Evolutionary conservation across 2,113 vertebrate species (phyloP).

Genomic region (Rhinolophus ferrumequinum): DNA sequence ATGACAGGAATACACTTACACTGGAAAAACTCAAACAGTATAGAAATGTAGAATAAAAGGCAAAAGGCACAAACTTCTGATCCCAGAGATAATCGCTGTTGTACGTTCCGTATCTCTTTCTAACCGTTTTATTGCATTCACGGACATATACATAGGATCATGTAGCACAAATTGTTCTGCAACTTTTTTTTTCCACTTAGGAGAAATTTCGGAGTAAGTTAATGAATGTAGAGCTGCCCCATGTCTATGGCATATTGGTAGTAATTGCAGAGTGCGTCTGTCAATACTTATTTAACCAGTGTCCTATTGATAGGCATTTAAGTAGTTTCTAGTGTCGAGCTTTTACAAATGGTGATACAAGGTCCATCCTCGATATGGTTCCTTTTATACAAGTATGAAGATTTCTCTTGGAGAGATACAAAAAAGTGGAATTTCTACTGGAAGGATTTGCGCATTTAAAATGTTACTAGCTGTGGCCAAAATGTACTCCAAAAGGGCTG

Average conservation of each 20-base stretch:
- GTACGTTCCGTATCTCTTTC: neutral
- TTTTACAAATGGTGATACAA: neutral
- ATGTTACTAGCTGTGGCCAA: neutral
- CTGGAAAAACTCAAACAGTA: neutral
- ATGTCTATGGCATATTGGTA: neutral
- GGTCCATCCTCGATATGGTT: neutral
- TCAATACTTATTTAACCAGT: neutral
- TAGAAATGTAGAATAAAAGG: neutral
- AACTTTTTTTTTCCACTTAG: neutral
- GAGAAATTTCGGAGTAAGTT: neutral
- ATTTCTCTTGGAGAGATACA: constrained; percentile 9
- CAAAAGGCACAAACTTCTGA: neutral
- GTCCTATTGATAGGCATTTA: neutral
- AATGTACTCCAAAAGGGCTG: neutral
- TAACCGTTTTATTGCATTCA: neutral
- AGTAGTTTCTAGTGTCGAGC: neutral
- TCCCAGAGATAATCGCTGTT: neutral
- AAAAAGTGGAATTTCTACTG: neutral
- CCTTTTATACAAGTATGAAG: neutral
- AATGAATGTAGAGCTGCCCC: neutral
- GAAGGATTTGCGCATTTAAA: constrained; percentile 7
- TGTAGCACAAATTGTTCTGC: neutral
- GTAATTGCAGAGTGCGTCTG: neutral
- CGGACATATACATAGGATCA: neutral
- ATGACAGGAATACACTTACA: neutral